Percentiles rank a stretch among this genome's conserved stretches.
phyloP scores from a whole-genome alignment of 2,797 vertebrate species.

The Hirundo rustica region DNA sequence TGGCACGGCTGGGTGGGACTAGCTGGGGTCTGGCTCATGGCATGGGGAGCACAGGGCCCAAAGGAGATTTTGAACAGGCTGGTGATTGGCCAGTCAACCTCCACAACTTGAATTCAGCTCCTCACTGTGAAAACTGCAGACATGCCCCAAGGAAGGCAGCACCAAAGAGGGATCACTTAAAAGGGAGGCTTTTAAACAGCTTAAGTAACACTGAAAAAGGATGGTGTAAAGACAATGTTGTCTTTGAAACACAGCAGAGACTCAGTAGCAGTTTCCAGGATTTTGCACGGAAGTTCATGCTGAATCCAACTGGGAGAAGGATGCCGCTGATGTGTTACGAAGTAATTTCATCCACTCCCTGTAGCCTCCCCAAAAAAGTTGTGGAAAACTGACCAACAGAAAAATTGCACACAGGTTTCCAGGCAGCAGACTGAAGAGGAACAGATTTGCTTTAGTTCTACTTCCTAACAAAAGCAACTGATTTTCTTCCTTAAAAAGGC shows the following conservation, averaged over 20 bases:
- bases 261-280: background rate
- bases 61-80: background rate
- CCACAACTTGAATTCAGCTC: background rate
- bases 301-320: background rate
- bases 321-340: background rate
- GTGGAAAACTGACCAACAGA: background rate
- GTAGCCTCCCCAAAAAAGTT: background rate
- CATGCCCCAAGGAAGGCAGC: accelerated
- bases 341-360: background rate
- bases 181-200: background rate
- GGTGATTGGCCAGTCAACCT: background rate
- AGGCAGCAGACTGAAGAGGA: background rate
- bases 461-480: background rate
- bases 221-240: background rate
- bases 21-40: background rate
- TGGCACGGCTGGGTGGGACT: background rate
- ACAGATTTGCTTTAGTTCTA: background rate
- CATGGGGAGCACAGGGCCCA: background rate
- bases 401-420: background rate
- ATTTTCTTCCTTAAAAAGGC: background rate
- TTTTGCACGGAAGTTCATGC: background rate
- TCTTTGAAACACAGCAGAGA: background rate
- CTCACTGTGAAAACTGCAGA: background rate
- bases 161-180: background rate
- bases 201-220: background rate